phyloP scores from a whole-genome alignment of 2,888 invertebrate species.

The Orchesella flavescens region DNA sequence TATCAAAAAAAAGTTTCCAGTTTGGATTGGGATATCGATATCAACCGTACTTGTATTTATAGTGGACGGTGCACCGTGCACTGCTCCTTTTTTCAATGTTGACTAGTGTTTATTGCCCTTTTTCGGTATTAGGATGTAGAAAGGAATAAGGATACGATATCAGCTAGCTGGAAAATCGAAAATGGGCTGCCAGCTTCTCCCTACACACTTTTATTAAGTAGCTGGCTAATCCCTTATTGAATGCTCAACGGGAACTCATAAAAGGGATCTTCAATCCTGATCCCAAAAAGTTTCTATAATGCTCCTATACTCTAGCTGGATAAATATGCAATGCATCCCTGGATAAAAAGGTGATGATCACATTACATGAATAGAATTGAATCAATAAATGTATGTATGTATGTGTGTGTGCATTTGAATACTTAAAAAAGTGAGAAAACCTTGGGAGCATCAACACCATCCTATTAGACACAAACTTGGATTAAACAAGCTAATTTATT shows the following conservation, averaged over 20 bases:
- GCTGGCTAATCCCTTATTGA: conserved; percentile 28
- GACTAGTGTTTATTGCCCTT: conserved; percentile 21
- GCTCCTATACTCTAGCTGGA: too few relatives aligned
- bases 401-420: not conserved
- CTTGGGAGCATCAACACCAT: not conserved
- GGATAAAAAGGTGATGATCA: too few relatives aligned
- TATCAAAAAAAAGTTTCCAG: too few relatives aligned
- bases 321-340: too few relatives aligned
- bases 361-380: too few relatives aligned
- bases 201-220: not conserved
- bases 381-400: not conserved
- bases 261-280: too few relatives aligned
- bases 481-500: conserved; percentile 17
- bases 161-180: not conserved
- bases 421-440: conserved; percentile 9
- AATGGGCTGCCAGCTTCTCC: not conserved
- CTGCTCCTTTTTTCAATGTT: too few relatives aligned
- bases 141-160: not conserved
- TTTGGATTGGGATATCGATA: too few relatives aligned
- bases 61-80: too few relatives aligned
- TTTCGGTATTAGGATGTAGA: not conserved
- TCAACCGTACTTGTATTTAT: too few relatives aligned
- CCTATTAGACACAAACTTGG: not conserved
- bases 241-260: not conserved
- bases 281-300: too few relatives aligned